phyloP scores from a whole-genome alignment of 2,888 invertebrate species.

The Dorcus parallelipipedus region DNA sequence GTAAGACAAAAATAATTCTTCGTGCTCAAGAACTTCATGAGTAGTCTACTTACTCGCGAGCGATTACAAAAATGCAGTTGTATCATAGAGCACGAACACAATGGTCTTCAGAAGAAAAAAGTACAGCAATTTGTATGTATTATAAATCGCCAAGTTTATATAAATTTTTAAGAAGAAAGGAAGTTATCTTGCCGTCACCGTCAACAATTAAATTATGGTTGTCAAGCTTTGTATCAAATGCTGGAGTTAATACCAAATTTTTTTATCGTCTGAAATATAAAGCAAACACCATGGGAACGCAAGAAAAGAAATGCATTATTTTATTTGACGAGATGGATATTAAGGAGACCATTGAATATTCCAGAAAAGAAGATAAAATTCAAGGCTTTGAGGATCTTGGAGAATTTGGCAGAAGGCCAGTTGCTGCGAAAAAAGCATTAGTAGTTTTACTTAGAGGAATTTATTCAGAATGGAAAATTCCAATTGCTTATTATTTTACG shows the following conservation, averaged over 20 bases:
- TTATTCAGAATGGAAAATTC: constrained; percentile 15
- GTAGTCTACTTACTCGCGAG: neutral
- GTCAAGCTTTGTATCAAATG: neutral
- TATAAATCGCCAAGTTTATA: constrained; percentile 9
- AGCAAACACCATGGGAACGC: neutral
- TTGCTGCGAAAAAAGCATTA: constrained; percentile 7
- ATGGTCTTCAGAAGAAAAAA: constrained; percentile 5
- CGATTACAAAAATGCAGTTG: constrained; percentile 6
- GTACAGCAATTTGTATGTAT: constrained; percentile 1
- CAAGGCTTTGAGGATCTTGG: constrained; percentile 19
- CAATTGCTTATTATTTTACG: constrained; percentile 13
- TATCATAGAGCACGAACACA: neutral
- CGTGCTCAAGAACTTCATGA: neutral
- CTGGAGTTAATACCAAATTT: neutral
- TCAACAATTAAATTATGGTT: constrained; percentile 7
- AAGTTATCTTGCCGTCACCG: constrained; percentile 3
- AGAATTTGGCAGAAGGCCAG: constrained; percentile 6
- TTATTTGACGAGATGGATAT: constrained; percentile 8
- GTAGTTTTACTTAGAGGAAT: constrained; percentile 15
- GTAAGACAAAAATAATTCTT: neutral
- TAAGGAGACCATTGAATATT: constrained; percentile 1
- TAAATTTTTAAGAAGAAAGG: constrained; percentile 1
- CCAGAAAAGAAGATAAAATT: constrained; percentile 5
- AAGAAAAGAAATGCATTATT: constrained; percentile 5
- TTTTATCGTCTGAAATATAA: constrained; percentile 4